Conservation (phyloP, 2,888 invertebrate genomes). For the Oligia fasciuncula region DNA sequence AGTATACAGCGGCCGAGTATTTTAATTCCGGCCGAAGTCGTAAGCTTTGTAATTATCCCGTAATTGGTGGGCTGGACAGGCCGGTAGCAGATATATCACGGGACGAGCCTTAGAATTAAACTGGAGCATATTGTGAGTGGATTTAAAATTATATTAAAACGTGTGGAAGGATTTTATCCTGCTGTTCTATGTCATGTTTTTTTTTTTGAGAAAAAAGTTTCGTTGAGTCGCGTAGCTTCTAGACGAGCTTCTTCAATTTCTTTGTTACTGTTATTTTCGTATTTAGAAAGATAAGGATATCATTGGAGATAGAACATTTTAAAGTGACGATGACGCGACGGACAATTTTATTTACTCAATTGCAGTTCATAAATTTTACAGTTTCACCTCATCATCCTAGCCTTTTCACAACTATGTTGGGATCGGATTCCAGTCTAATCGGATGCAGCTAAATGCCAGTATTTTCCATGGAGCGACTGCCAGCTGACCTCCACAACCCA, state of each 20-base stretch:
- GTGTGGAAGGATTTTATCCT: not conserved
- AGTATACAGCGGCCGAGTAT: constrained; percentile 59
- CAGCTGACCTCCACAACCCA: no score
- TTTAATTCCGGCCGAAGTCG: constrained; percentile 71
- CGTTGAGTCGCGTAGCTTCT: not conserved
- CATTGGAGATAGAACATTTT: not conserved
- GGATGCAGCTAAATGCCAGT: no score
- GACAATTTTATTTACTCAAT: not conserved
- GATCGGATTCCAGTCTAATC: no score
- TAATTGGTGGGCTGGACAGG: constrained; percentile 84
- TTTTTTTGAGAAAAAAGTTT: not conserved
- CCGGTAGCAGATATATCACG: constrained; percentile 86
- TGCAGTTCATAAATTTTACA: not conserved
- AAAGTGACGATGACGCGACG: not conserved
- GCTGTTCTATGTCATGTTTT: not conserved
- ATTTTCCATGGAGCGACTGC: no score
- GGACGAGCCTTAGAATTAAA: constrained; percentile 72
- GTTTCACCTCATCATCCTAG: no score
- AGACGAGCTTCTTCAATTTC: not conserved
- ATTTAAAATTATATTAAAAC: constrained; percentile 24
- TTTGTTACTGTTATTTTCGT: not conserved
- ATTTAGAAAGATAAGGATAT: not conserved
- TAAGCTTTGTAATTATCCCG: constrained; percentile 85
- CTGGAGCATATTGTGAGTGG: constrained; percentile 31
- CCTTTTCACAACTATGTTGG: no score